Evolutionary conservation across 2,888 invertebrate species (phyloP).

Genomic region (Trachelus iudaicus): DNA sequence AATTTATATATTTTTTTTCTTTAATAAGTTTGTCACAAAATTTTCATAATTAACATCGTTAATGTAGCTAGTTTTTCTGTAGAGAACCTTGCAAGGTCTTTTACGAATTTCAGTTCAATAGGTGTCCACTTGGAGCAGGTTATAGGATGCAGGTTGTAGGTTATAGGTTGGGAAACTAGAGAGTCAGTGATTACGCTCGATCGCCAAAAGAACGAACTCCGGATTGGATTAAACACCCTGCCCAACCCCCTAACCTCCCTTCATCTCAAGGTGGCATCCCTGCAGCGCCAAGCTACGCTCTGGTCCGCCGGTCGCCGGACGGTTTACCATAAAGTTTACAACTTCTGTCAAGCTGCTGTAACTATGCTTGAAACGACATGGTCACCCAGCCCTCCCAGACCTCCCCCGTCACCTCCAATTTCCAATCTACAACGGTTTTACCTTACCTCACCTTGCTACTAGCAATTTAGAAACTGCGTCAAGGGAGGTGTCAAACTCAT

Average conservation of each 20-base stretch:
- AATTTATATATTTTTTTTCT: neutral
- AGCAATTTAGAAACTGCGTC: neutral
- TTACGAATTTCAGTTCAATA: neutral
- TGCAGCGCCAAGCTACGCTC: conserved; percentile 23
- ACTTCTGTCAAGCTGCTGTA: conserved; percentile 46
- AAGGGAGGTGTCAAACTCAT: neutral
- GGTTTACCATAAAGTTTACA: conserved; percentile 60
- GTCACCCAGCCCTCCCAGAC: neutral
- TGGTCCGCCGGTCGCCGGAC: conserved; percentile 48
- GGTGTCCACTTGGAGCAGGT: neutral
- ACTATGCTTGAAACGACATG: neutral
- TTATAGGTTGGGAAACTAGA: conserved; percentile 50
- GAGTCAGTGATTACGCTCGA: conserved; percentile 60
- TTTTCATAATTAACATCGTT: neutral
- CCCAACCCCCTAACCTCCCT: conserved; percentile 18
- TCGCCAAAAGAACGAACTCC: conserved; percentile 63
- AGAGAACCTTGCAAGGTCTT: neutral
- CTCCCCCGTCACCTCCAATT: neutral
- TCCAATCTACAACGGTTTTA: neutral
- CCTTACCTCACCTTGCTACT: neutral
- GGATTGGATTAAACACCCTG: conserved; percentile 59
- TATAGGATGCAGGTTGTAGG: neutral
- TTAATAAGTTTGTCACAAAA: neutral
- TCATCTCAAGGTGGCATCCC: conserved; percentile 20
- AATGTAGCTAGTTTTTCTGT: neutral